Base-by-base conservation (phyloP, 2,113 vertebrate genomes). In the Otolemur garnettii region DNA sequence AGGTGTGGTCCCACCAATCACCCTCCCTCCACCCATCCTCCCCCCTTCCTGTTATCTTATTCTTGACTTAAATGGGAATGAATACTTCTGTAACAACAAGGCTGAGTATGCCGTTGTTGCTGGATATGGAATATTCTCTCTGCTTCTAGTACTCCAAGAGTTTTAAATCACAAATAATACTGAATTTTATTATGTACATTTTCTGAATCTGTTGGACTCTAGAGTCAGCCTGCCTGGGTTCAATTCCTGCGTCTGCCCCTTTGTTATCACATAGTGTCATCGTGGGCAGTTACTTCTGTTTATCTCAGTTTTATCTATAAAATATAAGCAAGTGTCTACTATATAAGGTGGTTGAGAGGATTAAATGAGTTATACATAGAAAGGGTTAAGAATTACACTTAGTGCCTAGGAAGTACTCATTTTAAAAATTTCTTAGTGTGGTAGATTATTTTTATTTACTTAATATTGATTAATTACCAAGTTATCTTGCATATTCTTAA, bases 391-490 rank as follows among this genome's bases (percentile, higher is more conserved):
- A 92, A 62, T 38, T 72, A 2, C 72, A 30, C 57, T 69, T 83
- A 38, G 15, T 21, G 22, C 26, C 35, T 71, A 74, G 15, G 50
- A 19, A 38, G 26, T 53, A 77, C n/a, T 64, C 6, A 18, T 77
- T 93, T 87, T 59, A 91, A 91, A 55, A 55, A 55, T 79, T 87
- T 85, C 21, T 79, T 86, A 68, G 62, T 84, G 62, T 38, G 17
- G 42, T 87, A 94, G 13, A 19, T 74, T 85, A 78, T 87, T 71
- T 78, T 59, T 62, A 77, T 83, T 90, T 83, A 55, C 59, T 53
- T 79, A 50, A 21, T 94, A 84, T 33, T 62, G 66, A 62, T 38
- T 33, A 86, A 79, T 38, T 53, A 71, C 86, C 42, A 78, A 69
- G 26, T 53, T 7, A 57, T 45, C 12, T 38, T 82, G 45, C 35